Evolutionary conservation across 2,797 vertebrate genomes (phyloP).

Genomic region (Linurgus olivaceus): DNA sequence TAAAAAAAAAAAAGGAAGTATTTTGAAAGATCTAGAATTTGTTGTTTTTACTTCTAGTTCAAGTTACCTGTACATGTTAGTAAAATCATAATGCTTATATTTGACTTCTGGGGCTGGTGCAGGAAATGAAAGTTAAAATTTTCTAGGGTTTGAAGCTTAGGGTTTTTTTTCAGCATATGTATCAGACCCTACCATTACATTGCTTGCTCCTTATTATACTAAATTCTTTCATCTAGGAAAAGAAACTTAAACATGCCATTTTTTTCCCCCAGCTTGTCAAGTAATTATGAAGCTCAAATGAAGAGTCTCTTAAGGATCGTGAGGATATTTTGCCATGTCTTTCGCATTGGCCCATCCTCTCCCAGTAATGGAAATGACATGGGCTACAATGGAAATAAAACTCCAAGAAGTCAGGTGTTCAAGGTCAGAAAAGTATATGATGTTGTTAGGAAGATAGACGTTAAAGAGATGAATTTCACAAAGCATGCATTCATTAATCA

Average conservation of each 20-base stretch:
- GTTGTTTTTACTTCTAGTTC: background rate
- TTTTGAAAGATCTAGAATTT: background rate
- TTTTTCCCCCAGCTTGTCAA: conserved; percentile 86
- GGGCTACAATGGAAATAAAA: conserved; percentile 99
- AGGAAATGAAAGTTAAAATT: background rate
- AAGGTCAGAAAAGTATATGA: conserved; percentile 89
- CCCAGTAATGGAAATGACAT: conserved; percentile 94
- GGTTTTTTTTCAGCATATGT: background rate
- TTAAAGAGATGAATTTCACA: conserved; percentile 79
- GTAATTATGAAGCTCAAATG: conserved; percentile 97
- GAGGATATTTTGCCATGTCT: conserved; percentile 97
- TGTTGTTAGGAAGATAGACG: conserved; percentile 78
- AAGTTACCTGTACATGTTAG: background rate
- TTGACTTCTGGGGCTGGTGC: background rate
- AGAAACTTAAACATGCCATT: conserved; percentile 36
- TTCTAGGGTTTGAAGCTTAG: background rate
- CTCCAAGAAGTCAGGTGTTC: conserved; percentile 95
- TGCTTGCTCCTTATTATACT: background rate
- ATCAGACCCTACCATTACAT: background rate
- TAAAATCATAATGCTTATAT: background rate
- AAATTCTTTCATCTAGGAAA: background rate
- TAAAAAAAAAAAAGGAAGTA: background rate
- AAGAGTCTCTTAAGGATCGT: conserved; percentile 96
- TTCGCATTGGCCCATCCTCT: conserved; percentile 91
- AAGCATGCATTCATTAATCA: conserved; percentile 77